Evolutionary conservation across 2,113 vertebrate species (phyloP).

Genomic region (Pao palembangensis): DNA sequence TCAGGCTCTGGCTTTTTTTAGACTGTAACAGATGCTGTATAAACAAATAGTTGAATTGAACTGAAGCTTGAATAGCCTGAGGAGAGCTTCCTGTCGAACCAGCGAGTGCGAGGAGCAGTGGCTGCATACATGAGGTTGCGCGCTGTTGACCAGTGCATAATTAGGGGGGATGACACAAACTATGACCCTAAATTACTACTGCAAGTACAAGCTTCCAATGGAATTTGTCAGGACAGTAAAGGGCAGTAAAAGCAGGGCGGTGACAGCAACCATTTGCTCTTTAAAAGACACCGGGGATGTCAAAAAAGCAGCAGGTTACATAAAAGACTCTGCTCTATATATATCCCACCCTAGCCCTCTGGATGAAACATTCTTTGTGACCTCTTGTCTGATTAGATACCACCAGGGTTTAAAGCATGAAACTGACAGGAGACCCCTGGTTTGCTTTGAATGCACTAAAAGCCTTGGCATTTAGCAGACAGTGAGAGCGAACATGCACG

Average conservation of each 20-base stretch:
- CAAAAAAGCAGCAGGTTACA: constrained; percentile 47
- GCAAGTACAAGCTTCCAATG: constrained; percentile 12
- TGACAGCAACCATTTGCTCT: constrained; percentile 25
- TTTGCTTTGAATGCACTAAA: constrained; percentile 60
- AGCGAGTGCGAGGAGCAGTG: not conserved
- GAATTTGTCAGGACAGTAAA: constrained; percentile 29
- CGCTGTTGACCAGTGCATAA: too few relatives aligned
- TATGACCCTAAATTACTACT: constrained; percentile 25
- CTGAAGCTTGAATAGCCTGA: too few relatives aligned
- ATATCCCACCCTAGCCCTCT: constrained; percentile 56
- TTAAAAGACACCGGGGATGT: constrained; percentile 22
- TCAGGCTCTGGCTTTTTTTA: too few relatives aligned
- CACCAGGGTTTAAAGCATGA: constrained; percentile 49
- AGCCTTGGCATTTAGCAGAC: constrained; percentile 61
- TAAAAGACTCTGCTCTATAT: constrained; percentile 67
- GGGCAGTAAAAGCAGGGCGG: constrained; percentile 16
- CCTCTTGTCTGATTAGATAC: constrained; percentile 70
- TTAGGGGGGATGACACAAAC: not conserved
- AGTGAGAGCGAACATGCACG: constrained; percentile 54
- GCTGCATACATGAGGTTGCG: constrained; percentile 5
- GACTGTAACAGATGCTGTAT: too few relatives aligned
- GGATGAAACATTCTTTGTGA: constrained; percentile 72
- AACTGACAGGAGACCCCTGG: constrained; percentile 67
- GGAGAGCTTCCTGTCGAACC: too few relatives aligned
- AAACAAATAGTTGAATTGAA: too few relatives aligned